Conservation (phyloP, 2,113 vertebrate genomes). For the Upupa epops region DNA sequence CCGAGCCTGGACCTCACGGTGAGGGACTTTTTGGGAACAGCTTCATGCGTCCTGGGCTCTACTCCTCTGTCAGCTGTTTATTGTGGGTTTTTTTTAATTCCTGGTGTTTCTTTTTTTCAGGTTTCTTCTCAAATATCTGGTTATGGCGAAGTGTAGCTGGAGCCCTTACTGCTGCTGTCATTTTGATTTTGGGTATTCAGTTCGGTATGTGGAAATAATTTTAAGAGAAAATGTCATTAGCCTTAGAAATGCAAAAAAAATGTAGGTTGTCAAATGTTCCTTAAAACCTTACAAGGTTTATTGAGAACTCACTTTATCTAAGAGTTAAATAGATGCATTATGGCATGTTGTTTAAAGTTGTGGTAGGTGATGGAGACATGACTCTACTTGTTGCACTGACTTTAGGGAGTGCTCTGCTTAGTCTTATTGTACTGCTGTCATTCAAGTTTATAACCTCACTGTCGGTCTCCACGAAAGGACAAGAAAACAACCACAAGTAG, state of each 20-base stretch:
- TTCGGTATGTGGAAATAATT: neutral
- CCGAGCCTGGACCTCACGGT: neutral
- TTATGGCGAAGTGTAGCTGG: neutral
- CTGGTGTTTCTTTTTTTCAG: neutral
- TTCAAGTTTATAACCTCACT: neutral
- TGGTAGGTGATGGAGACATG: neutral
- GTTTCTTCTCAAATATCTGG: constrained; percentile 3
- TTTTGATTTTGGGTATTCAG: constrained; percentile 23
- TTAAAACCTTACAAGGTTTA: neutral
- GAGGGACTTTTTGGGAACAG: neutral
- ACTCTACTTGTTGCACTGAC: neutral
- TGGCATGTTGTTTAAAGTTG: neutral
- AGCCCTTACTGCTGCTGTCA: neutral
- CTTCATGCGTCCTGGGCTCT: neutral
- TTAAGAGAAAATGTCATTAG: neutral
- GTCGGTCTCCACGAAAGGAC: neutral
- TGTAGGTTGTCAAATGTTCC: neutral
- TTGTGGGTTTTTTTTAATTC: neutral
- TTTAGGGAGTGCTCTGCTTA: neutral
- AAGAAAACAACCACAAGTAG: neutral
- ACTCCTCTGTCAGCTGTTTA: neutral
- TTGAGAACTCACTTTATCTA: neutral
- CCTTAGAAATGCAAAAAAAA: neutral
- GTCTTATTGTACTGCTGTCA: neutral
- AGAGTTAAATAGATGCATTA: neutral